Percentiles rank a stretch among this genome's conserved stretches.
Conservation (phyloP, 2,113 vertebrate species). For the Dicerorhinus sumatrensis region DNA sequence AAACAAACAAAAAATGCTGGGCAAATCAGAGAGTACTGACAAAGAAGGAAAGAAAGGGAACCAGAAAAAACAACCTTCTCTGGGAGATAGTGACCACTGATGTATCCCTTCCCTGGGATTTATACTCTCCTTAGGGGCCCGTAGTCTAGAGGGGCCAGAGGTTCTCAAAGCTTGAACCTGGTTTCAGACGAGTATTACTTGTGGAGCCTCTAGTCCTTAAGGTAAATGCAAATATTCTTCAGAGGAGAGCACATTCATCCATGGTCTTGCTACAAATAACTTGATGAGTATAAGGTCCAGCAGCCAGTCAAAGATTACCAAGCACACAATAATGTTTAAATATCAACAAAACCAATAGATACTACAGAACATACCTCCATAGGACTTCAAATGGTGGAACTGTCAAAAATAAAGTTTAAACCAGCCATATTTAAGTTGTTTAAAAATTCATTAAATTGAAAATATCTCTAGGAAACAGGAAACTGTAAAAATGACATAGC, state of each 20-base stretch:
- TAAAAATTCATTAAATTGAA: background rate
- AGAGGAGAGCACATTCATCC: background rate
- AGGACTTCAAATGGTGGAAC: background rate
- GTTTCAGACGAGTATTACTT: background rate
- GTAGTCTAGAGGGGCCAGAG: background rate
- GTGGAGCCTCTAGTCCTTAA: background rate
- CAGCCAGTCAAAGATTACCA: background rate
- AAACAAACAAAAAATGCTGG: background rate
- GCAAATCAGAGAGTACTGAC: background rate
- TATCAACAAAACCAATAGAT: background rate
- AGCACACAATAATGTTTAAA: background rate
- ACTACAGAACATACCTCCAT: background rate
- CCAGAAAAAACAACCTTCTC: background rate
- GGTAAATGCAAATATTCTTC: background rate
- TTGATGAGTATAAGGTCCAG: background rate
- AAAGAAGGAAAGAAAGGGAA: background rate
- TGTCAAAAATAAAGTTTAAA: background rate
- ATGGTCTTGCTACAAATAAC: background rate
- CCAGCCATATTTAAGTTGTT: background rate
- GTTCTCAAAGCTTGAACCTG: background rate
- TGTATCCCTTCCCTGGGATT: background rate
- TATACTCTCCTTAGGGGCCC: background rate
- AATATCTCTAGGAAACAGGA: background rate
- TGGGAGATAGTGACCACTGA: background rate
- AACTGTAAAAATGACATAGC: background rate